Base-by-base conservation (phyloP, 2,888 invertebrate species). In the Pogonocherus hispidulus region DNA sequence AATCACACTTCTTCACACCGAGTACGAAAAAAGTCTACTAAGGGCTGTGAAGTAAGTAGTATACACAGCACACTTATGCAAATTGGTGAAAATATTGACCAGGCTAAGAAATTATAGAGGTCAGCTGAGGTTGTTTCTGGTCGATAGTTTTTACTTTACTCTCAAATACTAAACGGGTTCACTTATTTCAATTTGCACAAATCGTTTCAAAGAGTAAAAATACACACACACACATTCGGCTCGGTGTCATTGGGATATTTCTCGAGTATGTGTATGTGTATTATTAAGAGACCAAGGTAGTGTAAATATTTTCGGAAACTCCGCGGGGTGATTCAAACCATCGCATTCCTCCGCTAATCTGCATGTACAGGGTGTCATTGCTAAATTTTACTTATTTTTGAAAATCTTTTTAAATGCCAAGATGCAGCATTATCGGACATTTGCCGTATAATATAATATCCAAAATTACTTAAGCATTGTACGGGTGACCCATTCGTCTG, bases 11-110 rank as follows among this genome's bases (percentile, higher is more conserved):
- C 22, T 2, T 8, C 27, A 23, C 35, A 18, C 18, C 2, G 18
- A 8, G 54, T 14, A n/a, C 16, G 41, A 41, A 52, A 32, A 59
- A 41, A n/a, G n/a, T 20, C 14, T 37, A 2, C 14, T 11, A 11
- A 22, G n/a, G 14, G 23, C 55, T 19, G 55, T 41, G 41, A 35
- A 41, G 22, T 49, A 32, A 20, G 11, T 52, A 41, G 1, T 63
- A 71, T 57, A 52, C 56, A 70, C 68, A 69, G 46, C 62, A 66
- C 57, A 69, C 44, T 71, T 72, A 74, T 74, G 75, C 71, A 74
- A 76, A 75, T 74, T 63, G 56, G 35, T 37, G 55, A 67, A 70
- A 75, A 76, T 76, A 76, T 51, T 70, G 69, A 68, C 72, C 69
- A 65, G 63, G 20, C 56, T 32, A 62, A 67, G 69, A 70, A 59